Evolutionary conservation across 2,888 invertebrate genomes (phyloP).

Genomic region (Protophormia terraenovae): DNA sequence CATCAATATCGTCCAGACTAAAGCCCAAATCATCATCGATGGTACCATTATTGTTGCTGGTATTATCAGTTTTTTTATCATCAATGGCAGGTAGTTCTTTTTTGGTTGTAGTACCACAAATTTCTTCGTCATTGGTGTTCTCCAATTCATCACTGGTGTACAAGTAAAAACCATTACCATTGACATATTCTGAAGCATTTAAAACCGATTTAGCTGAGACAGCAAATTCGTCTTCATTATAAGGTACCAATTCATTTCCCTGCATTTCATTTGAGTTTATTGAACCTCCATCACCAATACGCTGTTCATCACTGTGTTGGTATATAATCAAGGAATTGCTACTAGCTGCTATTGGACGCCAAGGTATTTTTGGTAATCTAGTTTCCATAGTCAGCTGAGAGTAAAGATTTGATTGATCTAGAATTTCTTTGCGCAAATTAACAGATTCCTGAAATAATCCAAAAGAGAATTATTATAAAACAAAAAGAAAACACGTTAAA

Average conservation of each 20-base stretch:
- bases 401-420: constrained; percentile 76
- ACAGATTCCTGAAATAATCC: constrained; percentile 74
- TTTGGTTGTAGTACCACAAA: constrained; percentile 62
- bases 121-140: constrained; percentile 43
- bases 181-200: constrained; percentile 87
- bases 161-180: constrained; percentile 91
- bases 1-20: constrained; percentile 82
- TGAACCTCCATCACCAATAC: constrained; percentile 50
- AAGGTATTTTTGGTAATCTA: constrained; percentile 83
- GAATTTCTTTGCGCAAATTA: constrained; percentile 76
- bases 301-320: constrained; percentile 65
- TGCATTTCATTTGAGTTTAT: constrained; percentile 53
- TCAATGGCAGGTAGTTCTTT: constrained; percentile 59
- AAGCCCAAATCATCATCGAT: constrained; percentile 74
- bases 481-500: background rate
- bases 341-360: constrained; percentile 87
- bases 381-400: constrained; percentile 78
- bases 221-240: constrained; percentile 81
- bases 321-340: constrained; percentile 80
- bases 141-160: constrained; percentile 83
- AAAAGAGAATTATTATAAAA: background rate
- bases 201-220: constrained; percentile 88
- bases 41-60: constrained; percentile 68
- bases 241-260: constrained; percentile 75
- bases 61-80: constrained; percentile 69